Base-by-base conservation (phyloP, 2,888 invertebrate genomes). In the Nymphalis urticae region DNA sequence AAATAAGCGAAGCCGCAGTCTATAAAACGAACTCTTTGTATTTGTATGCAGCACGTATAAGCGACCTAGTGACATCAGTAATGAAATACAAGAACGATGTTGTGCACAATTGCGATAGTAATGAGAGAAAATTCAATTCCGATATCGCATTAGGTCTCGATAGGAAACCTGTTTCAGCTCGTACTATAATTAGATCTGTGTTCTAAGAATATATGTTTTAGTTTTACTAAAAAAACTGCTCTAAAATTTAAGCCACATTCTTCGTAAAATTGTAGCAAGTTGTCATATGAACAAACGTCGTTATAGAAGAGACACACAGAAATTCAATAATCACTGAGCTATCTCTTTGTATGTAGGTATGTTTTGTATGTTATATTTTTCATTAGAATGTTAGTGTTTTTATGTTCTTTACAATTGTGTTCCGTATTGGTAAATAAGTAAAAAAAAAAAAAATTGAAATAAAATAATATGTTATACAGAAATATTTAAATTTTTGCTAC, bases 91-190 rank as follows among this genome's bases (percentile, higher is more conserved):
- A 53, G 60, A 60, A 53, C 42, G 16, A 51, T 54, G 53, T 61
- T 21, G 53, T 53, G 61, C 53, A 53, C 32, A 60, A 65, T 36
- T 48, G 32, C 19, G 53, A 62, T 32, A 53, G 54, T 62, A 61
- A 66, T 61, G 61, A 61, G 61, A 48, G 53, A 21, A 66, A 61
- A 61, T 61, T 66, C 53, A 53, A 66, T 66, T 66, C 61, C 66
- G 48, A 66, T 60, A 59, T 42, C 21, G n/a, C 61, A 62, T 66
- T 62, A 66, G 48, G 60, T 66, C 27, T 10, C 60, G n/a, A 58
- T 53, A 54, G 27, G 27, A 53, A 56, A 27, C 54, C 24, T 53
- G 32, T 53, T 53, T n/a, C 51, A 53, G 47, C 4, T 61, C 53
- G 59, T 48, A 13, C 42, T 17, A 42, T 47, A 47, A 47, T 60